phyloP scores from a whole-genome alignment of 2,113 vertebrate genomes.

The Tylochromis polylepis region DNA sequence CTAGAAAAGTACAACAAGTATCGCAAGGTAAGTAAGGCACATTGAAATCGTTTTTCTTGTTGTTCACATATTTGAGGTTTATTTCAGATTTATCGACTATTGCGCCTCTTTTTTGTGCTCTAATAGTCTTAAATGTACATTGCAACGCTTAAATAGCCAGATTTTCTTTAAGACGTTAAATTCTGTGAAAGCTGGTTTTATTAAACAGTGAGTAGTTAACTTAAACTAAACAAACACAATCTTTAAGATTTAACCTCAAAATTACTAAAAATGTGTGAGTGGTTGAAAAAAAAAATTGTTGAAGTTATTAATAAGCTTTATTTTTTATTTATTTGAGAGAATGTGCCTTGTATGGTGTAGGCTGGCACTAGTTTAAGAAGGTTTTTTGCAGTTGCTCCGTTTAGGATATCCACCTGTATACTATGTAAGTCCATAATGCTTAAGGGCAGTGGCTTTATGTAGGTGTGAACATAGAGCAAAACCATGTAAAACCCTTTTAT shows the following conservation, averaged over 20 bases:
- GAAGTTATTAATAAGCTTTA: neutral
- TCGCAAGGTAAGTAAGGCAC: constrained; percentile 71
- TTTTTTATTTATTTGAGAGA: neutral
- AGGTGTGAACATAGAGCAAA: neutral
- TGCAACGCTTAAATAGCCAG: neutral
- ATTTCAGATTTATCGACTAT: neutral
- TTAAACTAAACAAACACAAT: neutral
- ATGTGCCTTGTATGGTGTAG: neutral
- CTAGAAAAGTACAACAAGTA: constrained; percentile 80
- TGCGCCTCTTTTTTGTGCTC: neutral
- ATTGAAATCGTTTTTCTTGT: neutral
- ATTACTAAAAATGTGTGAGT: neutral
- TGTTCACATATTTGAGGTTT: neutral
- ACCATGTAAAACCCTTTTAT: neutral
- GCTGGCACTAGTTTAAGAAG: neutral
- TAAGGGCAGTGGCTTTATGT: neutral
- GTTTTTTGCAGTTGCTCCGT: neutral
- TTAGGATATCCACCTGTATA: neutral
- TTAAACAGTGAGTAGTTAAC: neutral
- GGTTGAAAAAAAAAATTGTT: neutral
- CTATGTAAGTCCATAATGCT: neutral
- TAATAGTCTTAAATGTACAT: neutral
- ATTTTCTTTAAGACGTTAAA: neutral
- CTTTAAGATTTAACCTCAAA: neutral
- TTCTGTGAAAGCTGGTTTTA: neutral